phyloP scores from a whole-genome alignment of 1,140 invertebrate species.

The Pomacea maculata region DNA sequence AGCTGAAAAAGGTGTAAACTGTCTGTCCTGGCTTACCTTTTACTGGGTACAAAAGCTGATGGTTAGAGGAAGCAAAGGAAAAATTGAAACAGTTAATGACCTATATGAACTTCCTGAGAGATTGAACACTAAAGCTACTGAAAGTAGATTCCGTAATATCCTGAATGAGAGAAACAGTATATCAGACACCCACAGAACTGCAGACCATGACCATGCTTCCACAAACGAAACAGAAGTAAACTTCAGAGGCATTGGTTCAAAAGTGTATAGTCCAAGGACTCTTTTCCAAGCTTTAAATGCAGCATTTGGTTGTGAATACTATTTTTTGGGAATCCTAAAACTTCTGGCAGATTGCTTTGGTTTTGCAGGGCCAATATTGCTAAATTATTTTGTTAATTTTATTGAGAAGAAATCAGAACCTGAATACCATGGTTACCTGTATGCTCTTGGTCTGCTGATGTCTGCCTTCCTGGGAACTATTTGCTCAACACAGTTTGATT shows the following conservation, averaged over 20 bases:
- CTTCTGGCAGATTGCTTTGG: constrained; percentile 82
- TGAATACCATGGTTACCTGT: constrained; percentile 78
- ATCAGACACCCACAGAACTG: constrained; percentile 7
- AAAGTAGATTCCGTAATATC: constrained; percentile 68
- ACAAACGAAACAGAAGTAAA: constrained; percentile 14
- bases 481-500: constrained; percentile 89
- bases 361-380: constrained; percentile 88
- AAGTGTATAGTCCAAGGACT: constrained; percentile 1
- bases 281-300: constrained; percentile 80
- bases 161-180: constrained; percentile 20
- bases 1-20: constrained; percentile 80
- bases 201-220: constrained; percentile 18
- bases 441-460: constrained; percentile 76
- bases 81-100: constrained; percentile 80
- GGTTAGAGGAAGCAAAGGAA: constrained; percentile 78
- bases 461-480: constrained; percentile 73
- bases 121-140: constrained; percentile 73
- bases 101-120: constrained; percentile 84
- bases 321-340: constrained; percentile 87
- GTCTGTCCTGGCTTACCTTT: constrained; percentile 81
- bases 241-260: background rate
- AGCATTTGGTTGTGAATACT: constrained; percentile 88
- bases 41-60: constrained; percentile 89
- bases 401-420: constrained; percentile 79
- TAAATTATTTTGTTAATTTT: constrained; percentile 83